These are phyloP conservation scores for Lithosia quadra DNA, from an alignment of 2,888 invertebrate species.

Conservation along the genomic window DNA sequence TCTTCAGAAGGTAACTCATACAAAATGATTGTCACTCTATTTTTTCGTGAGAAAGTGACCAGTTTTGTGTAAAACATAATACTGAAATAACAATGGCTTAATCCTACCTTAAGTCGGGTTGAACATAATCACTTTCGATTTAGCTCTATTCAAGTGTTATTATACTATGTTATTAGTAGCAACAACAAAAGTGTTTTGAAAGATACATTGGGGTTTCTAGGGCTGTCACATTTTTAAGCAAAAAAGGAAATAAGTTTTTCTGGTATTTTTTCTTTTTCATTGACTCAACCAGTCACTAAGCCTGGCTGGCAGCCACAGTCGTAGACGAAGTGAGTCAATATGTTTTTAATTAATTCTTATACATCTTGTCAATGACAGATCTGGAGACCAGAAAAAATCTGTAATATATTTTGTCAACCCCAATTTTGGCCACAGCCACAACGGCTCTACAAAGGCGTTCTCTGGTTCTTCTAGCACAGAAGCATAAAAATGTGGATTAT, in stretches of 20 bases:
- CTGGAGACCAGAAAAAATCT: no score
- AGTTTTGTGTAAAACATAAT: conserved; percentile 14
- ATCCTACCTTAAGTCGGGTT: conserved; percentile 21
- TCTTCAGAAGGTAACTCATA: not conserved
- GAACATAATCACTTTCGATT: conserved; percentile 18
- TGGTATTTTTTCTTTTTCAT: no score
- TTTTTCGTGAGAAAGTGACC: conserved; percentile 35
- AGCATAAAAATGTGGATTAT: no score
- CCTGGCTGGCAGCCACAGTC: no score
- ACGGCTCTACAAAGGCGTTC: no score
- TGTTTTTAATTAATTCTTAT: no score
- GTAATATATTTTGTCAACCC: no score
- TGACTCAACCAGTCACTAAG: no score
- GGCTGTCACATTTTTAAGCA: not conserved
- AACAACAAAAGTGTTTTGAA: conserved; percentile 2
- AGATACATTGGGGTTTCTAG: not conserved
- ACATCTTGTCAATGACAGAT: no score
- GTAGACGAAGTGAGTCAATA: no score
- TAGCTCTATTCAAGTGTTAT: conserved; percentile 12
- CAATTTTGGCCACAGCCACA: no score
- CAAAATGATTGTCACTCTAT: not conserved
- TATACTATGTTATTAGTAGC: conserved; percentile 4
- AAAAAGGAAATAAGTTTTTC: not conserved
- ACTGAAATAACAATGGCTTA: conserved; percentile 29
- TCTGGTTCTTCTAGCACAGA: no score